Evolutionary conservation across 1,140 invertebrate genomes (phyloP), one percentile per base, ranked within the genome.

Genomic region (Ips nitidus): DNA sequence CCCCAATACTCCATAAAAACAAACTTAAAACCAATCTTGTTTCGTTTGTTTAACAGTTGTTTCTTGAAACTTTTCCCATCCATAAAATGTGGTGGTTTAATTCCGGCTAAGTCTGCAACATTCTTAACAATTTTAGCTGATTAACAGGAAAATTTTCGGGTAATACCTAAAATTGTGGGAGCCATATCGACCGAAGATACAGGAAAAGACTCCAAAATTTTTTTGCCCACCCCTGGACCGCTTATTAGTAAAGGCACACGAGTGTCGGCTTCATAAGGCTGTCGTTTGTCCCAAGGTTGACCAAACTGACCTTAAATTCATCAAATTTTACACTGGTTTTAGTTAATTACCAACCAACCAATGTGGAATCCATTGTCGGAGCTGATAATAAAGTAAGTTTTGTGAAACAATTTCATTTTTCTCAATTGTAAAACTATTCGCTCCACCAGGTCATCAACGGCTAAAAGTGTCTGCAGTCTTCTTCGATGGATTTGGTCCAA

Each of bases 321-420:
- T 62, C 50, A 4, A 41, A 41, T 41, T 59, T 59, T 3, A 59
- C 5, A 37, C 2, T 6, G 7, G n/a, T 41, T 50, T 6, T 45
- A 62, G 36, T 36, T 22, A 4, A 50, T 62, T 47, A 45, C n/a
- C 52, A 50, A 22, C 45, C 45, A 65, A 89, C 92, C 93, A 75
- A 95, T 82, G 82, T 96, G 94, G 81, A 89, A 96, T 57, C 94
- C 94, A 83, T 95, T 94, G 78, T 97, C 94, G 0, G 93, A 94
- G 0, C 92, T 91, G 74, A 90, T 93, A 55, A 95, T 87, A 1
- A 95, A 77, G 76, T 90, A 94, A 2, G 94, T 95, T 73, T 92
- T 85, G 3, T 91, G 80, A 3, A 94, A 76, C 1, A 88, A 47
- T 4, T 84, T 76, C 8, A 82, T 78, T 2, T 79, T 71, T 52